Base-by-base conservation (phyloP, 2,888 invertebrate genomes). In the Tineola bisselliella region DNA sequence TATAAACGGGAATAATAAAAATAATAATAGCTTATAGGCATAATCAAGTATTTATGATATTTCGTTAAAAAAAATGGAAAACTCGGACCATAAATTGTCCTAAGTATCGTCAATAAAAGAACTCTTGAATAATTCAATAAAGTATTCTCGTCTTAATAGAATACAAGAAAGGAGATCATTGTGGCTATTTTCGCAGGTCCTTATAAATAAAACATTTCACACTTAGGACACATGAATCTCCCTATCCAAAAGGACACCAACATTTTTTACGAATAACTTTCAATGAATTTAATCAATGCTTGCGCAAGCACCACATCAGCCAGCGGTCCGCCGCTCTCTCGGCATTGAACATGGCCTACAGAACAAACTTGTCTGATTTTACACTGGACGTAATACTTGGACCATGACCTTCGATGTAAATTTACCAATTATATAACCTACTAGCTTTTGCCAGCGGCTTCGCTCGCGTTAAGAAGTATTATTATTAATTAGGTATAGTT, bases 231-330 rank as follows among this genome's bases (percentile, higher is more conserved):
- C 4, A 25, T 25, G 25, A 25, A 25, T n/a, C n/a, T n/a, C n/a
- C n/a, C n/a, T n/a, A n/a, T n/a, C n/a, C n/a, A n/a, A n/a, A n/a
- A n/a, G n/a, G n/a, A n/a, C n/a, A n/a, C n/a, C n/a, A n/a, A n/a
- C n/a, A n/a, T n/a, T n/a, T n/a, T n/a, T n/a, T n/a, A n/a, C n/a
- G n/a, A n/a, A n/a, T n/a, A n/a, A n/a, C n/a, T n/a, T n/a, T n/a
- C n/a, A n/a, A n/a, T n/a, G n/a, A n/a, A n/a, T n/a, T n/a, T n/a
- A n/a, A n/a, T n/a, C n/a, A n/a, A n/a, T n/a, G n/a, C n/a, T n/a
- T n/a, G n/a, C n/a, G n/a, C n/a, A n/a, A n/a, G 86, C 84, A 86
- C 83, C 78, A 84, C 74, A 83, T 76, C 58, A 63, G 61, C 64
- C 61, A 64, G 64, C 70, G 66, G 68, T 63, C 63, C 17, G 70